Evolutionary conservation across 2,797 vertebrate genomes (phyloP).

Genomic region (Karalla daura): DNA sequence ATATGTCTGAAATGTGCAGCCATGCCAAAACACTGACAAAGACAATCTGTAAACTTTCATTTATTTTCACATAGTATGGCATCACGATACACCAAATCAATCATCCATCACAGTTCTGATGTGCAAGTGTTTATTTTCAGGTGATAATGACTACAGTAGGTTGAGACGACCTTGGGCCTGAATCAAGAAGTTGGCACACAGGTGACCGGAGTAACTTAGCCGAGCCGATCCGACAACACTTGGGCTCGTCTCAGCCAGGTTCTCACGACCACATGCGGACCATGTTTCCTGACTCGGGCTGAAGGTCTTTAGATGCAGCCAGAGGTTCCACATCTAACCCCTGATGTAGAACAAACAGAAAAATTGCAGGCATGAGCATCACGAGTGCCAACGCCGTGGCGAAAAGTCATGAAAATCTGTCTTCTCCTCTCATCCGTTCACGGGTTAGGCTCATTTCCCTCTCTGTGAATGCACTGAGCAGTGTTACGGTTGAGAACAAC

Average conservation of each 20-base stretch:
- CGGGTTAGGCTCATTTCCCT: constrained; percentile 19
- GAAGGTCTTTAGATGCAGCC: constrained; percentile 23
- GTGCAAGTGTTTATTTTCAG: constrained; percentile 73
- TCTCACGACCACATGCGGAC: constrained; percentile 4
- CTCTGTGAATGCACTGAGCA: constrained; percentile 49
- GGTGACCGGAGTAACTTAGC: constrained; percentile 10
- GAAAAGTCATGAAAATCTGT: constrained; percentile 56
- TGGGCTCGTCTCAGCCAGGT: constrained; percentile 13
- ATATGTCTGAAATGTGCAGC: neutral
- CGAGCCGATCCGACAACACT: constrained; percentile 4
- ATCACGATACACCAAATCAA: constrained; percentile 69
- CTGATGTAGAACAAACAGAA: constrained; percentile 47
- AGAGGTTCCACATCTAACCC: constrained; percentile 15
- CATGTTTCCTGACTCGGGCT: constrained; percentile 13
- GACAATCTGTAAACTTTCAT: constrained; percentile 46
- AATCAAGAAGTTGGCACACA: constrained; percentile 6
- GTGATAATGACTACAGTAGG: constrained; percentile 57
- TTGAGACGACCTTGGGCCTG: constrained; percentile 35
- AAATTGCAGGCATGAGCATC: constrained; percentile 19
- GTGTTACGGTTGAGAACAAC: constrained; percentile 50
- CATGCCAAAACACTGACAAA: neutral
- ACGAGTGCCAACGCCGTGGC: constrained; percentile 28
- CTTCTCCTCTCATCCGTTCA: constrained; percentile 9
- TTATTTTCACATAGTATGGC: constrained; percentile 76
- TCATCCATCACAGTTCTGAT: constrained; percentile 71